Evolutionary conservation across 2,113 vertebrate species (phyloP), one percentile per base, ranked within the genome.

Genomic region (Miniopterus natalensis): DNA sequence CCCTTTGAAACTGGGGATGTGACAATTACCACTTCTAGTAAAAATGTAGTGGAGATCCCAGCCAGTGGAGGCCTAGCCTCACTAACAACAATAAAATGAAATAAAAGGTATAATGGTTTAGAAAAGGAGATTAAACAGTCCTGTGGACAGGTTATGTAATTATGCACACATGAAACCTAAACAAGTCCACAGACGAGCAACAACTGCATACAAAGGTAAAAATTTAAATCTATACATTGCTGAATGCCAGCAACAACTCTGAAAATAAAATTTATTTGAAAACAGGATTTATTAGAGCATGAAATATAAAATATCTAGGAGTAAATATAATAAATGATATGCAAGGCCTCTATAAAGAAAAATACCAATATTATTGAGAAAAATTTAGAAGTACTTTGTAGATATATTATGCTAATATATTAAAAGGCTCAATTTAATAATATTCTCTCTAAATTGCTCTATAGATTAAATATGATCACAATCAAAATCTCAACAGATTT

Each of bases 221-320:
- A 79, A 21, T 29, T 70, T 40, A 79, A 75, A 65, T 31, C 68
- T 27, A 36, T 23, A 86, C 4, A 88, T 63, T 83, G 21, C 25
- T 73, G 51, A 42, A 45, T 6, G 57, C 42, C 78, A 88, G 29
- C 42, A 74, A 78, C n/a, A 90, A 71, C 78, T 25, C 18, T 21
- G 25, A 93, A 93, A 93, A 86, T 47, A 57, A 75, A 92, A 75
- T 63, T 17, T 80, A 68, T 80, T 68, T 73, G 51, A 51, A 85
- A 90, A 21, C 0, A 63, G 25, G 6, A 61, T 42, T 68, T 68
- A 66, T 40, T 61, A 73, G 40, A 40, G 18, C 31, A 55, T 74
- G 88, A 88, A 85, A 78, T 80, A 81, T 49, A 85, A 77, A 89
- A 55, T 63, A 79, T 25, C 57, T 51, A 79, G 51, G 21, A 90